Evolutionary conservation across 2,113 vertebrate genomes (phyloP).

Genomic region (Macquaria australasica): DNA sequence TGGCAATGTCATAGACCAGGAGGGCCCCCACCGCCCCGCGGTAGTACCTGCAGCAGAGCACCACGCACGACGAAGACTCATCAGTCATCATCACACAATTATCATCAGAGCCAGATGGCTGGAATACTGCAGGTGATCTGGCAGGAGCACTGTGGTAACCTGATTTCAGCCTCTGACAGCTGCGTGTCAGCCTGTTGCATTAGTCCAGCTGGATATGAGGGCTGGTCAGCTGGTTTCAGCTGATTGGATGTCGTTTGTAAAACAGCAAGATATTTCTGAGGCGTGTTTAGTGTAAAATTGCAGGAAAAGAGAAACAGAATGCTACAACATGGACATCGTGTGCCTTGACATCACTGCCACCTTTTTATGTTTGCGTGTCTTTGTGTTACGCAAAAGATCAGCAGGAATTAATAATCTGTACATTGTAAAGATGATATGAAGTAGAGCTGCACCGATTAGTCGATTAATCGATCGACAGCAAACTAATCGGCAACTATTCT

Average conservation of each 20-base stretch:
- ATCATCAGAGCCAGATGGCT: neutral
- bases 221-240: neutral
- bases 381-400: neutral
- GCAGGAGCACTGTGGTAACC: neutral
- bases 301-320: neutral
- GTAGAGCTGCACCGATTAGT: too few relatives aligned
- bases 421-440: neutral
- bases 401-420: neutral
- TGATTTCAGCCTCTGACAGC: neutral
- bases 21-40: constrained; percentile 96
- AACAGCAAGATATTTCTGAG: neutral
- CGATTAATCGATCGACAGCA: too few relatives aligned
- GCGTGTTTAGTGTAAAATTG: neutral
- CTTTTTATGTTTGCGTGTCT: neutral
- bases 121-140: neutral
- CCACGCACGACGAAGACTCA: neutral
- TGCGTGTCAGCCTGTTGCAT: neutral
- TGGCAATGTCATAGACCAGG: constrained; percentile 98
- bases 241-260: neutral
- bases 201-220: neutral
- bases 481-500: too few relatives aligned
- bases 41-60: constrained; percentile 88
- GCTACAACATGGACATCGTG: neutral
- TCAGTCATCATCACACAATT: neutral
- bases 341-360: neutral